Percentiles rank a stretch among this genome's conserved stretches.
Conservation (phyloP, 2,888 invertebrate genomes). For the Macrophya annulata region DNA sequence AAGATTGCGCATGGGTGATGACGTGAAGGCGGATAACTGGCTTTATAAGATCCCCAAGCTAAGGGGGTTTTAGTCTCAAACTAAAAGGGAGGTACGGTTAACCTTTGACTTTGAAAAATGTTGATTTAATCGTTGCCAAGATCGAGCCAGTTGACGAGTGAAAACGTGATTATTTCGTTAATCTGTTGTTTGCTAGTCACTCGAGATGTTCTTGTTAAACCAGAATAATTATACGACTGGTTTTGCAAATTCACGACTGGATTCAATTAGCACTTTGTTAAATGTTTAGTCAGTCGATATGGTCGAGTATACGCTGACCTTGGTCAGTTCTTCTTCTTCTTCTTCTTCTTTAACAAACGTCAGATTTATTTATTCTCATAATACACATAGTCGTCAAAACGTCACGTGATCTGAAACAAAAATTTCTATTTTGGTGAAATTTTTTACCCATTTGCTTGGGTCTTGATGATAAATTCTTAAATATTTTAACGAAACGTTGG, state of each 20-base stretch:
- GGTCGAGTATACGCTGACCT: not conserved
- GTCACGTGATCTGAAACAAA: not conserved
- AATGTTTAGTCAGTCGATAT: not conserved
- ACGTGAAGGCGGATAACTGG: not conserved
- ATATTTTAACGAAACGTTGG: not conserved
- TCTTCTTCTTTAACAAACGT: not conserved
- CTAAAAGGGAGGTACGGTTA: not conserved
- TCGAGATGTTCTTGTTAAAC: not conserved
- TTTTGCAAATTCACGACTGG: not conserved
- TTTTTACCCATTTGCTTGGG: not conserved
- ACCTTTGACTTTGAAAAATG: not conserved
- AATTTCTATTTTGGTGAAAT: not conserved
- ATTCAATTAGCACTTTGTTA: conserved; percentile 1
- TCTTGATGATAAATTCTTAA: not conserved
- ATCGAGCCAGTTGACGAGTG: conserved; percentile 25
- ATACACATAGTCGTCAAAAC: not conserved
- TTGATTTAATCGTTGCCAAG: conserved; percentile 16
- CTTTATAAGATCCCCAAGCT: not conserved
- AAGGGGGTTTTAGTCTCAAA: not conserved
- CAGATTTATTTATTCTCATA: not conserved
- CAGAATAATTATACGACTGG: conserved; percentile 23
- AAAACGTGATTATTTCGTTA: not conserved
- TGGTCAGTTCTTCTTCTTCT: not conserved
- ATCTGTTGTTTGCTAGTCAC: not conserved
- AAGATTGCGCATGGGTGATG: conserved; percentile 28